These are phyloP conservation scores for Silurus aristotelis DNA, from an alignment of 2,797 vertebrate genomes.

Conservation along the genomic window DNA sequence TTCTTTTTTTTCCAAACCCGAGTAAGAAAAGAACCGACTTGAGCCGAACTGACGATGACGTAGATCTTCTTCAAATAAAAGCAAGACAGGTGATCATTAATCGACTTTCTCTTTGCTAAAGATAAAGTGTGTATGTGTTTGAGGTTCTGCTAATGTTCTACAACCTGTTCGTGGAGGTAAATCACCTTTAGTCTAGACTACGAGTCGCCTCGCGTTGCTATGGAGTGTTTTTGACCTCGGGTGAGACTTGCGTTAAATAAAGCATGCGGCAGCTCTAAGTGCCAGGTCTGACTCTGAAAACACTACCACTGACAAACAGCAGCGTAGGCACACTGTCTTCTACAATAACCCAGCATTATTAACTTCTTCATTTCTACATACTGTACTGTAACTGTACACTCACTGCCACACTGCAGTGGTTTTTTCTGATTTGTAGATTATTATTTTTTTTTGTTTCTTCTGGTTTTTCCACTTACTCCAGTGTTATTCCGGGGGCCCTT, in stretches of 20 bases:
- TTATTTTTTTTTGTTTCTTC: neutral
- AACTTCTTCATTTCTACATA: neutral
- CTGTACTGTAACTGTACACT: neutral
- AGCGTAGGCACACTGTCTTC: neutral
- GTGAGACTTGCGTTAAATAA: neutral
- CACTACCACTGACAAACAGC: too few species aligned
- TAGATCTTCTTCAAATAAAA: neutral
- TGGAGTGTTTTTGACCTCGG: conserved; percentile 7
- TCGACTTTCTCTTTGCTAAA: neutral
- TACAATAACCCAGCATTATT: neutral
- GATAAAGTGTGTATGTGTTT: neutral
- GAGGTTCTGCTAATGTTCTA: neutral
- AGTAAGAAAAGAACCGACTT: neutral
- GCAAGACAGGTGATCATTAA: neutral
- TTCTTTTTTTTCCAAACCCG: neutral
- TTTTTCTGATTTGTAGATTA: neutral
- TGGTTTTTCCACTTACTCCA: neutral
- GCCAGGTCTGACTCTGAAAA: neutral
- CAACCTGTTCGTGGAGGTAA: neutral
- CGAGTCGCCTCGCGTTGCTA: neutral
- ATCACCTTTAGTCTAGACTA: conserved; percentile 2
- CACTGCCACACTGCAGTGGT: neutral
- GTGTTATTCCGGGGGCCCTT: conserved; percentile 14
- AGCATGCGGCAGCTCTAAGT: neutral
- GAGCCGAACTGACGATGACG: neutral